These are phyloP conservation scores for Scaptomyza polygonia DNA, from an alignment of 2,888 invertebrate genomes.

Conservation along the genomic window DNA sequence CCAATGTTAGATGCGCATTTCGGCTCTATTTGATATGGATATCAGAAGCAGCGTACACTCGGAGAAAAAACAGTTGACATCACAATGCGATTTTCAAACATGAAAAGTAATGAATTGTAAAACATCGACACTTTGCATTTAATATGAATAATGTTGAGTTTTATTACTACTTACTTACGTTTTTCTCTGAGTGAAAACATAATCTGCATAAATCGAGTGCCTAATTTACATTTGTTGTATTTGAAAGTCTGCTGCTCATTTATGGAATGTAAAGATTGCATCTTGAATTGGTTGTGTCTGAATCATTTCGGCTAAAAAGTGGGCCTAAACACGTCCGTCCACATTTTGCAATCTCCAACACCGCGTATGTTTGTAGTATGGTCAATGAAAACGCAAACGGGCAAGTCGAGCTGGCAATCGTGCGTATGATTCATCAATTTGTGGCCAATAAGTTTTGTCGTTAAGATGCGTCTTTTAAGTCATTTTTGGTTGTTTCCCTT, in stretches of 20 bases:
- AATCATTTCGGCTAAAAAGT: constrained; percentile 31
- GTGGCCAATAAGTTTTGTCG: constrained; percentile 40
- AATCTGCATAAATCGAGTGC: constrained; percentile 53
- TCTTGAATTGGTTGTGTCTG: neutral
- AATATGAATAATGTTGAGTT: too few species aligned
- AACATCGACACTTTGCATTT: too few species aligned
- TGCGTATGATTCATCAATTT: constrained; percentile 67
- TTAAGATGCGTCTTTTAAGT: constrained; percentile 43
- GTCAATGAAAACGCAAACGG: constrained; percentile 24
- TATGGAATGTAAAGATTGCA: constrained; percentile 30
- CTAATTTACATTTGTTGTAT: constrained; percentile 63
- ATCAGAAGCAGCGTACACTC: constrained; percentile 2
- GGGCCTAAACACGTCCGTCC: constrained; percentile 21
- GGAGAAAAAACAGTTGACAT: neutral
- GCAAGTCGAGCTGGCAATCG: constrained; percentile 23
- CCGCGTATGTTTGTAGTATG: too few species aligned
- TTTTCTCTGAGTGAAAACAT: neutral
- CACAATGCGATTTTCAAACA: too few species aligned
- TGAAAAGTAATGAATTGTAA: too few species aligned
- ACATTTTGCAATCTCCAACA: constrained; percentile 26
- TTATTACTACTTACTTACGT: too few species aligned
- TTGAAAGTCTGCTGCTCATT: neutral
- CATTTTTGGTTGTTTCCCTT: constrained; percentile 21
- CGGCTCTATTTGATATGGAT: constrained; percentile 27
- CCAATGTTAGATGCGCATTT: constrained; percentile 13